Conservation (phyloP, 2,797 vertebrate genomes). For the Delichon dasypus region DNA sequence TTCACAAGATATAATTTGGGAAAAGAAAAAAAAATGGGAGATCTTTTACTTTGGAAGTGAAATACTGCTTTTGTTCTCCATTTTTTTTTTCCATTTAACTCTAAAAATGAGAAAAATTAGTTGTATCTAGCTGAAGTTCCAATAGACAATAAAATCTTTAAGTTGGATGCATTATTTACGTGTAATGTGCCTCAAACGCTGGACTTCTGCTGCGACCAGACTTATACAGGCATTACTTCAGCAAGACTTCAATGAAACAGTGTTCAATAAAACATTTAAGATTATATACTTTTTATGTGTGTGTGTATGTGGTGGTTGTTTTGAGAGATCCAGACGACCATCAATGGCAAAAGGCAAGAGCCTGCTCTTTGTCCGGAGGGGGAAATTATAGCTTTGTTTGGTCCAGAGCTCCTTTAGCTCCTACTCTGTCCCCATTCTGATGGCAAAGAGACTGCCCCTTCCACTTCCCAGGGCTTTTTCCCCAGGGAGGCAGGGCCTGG, state of each 20-base stretch:
- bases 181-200: neutral
- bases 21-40: neutral
- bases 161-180: neutral
- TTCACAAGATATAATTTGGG: neutral
- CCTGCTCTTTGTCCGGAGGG: too few species aligned
- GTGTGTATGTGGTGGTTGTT: neutral
- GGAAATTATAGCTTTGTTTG: too few species aligned
- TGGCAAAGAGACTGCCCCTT: too few species aligned
- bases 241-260: neutral
- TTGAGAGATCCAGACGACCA: too few species aligned
- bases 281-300: neutral
- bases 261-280: neutral
- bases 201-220: neutral
- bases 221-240: neutral
- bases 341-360: too few species aligned
- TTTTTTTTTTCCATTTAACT: neutral
- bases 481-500: too few species aligned
- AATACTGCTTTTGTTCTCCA: accelerated
- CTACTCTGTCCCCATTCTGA: too few species aligned
- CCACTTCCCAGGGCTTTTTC: too few species aligned
- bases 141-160: neutral
- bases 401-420: too few species aligned
- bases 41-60: neutral
- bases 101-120: neutral
- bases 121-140: neutral